Base-by-base conservation (phyloP, 2,888 invertebrate species). In the Apotomis turbidana region DNA sequence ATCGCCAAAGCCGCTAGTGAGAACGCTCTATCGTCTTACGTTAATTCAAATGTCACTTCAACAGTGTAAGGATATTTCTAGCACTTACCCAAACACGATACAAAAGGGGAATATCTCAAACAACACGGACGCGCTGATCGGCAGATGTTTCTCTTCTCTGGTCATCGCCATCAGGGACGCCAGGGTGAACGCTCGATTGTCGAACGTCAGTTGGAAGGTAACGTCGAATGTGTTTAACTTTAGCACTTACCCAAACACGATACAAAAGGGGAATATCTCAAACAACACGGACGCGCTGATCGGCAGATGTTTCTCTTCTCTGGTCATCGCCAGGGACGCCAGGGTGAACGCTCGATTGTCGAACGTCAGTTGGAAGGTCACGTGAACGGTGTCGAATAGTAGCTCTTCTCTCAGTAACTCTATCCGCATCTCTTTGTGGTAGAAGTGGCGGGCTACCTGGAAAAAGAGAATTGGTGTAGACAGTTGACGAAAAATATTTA, bases 51-150 rank as follows among this genome's bases (percentile, higher is more conserved):
- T 27, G 2, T 27, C 27, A 27, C 27, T 27, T 27, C 27, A 27
- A 27, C 27, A 27, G 41, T 9, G 9, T 49, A 8, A 10, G 10
- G 5, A 49, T 9, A 49, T 49, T 49, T 49, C 0, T 54, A 57
- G 66, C 73, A 93, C 95, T 94, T 90, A 97, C 97, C 98, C 97
- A 89, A 99, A 99, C 57, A 99, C 98, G 78, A 99, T 97, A 90
- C 98, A 98, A 94, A 99, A 99, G 1, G 99, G 99, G 87, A 99
- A 99, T 83, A 99, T 98, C 87, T 99, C 98, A 82, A 99, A 98
- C 61, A 99, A 94, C 41, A 98, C 97, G 9, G 97, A 96, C 0
- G 98, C 97, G 83, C 97, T 96, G 78, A 98, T 97, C 5, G 98
- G 98, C 78, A 98, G 90, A 87, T 97, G 97, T 86, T 97, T 97